phyloP scores from a whole-genome alignment of 2,888 invertebrate species.

The Abscondita cerata region DNA sequence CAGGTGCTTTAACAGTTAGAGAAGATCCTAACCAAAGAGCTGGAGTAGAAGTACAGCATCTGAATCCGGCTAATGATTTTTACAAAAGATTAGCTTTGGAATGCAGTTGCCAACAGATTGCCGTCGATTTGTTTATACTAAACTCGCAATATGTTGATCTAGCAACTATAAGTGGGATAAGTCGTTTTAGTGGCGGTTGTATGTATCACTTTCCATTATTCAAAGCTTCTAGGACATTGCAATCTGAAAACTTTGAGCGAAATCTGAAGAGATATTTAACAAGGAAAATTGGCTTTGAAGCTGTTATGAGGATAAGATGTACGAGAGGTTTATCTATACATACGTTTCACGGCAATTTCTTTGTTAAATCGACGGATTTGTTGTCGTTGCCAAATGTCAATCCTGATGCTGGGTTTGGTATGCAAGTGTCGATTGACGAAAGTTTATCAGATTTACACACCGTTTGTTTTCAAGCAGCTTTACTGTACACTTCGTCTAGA shows the following conservation, averaged over 20 bases:
- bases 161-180: conserved; percentile 91
- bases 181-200: conserved; percentile 94
- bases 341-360: conserved; percentile 99
- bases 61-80: conserved; percentile 97
- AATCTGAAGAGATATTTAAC: conserved; percentile 89
- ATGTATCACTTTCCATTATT: conserved; percentile 93
- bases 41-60: conserved; percentile 78
- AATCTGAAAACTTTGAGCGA: conserved; percentile 77
- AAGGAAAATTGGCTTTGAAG: conserved; percentile 97
- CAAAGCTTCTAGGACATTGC: conserved; percentile 71
- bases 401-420: conserved; percentile 97
- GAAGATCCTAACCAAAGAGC: conserved; percentile 89
- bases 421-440: conserved; percentile 97
- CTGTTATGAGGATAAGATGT: conserved; percentile 96
- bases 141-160: conserved; percentile 94
- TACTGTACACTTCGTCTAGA: conserved; percentile 95
- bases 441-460: conserved; percentile 83
- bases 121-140: conserved; percentile 93
- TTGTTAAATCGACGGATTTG: conserved; percentile 96
- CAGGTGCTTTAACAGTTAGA: conserved; percentile 83
- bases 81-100: conserved; percentile 95
- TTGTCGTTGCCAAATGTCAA: conserved; percentile 96
- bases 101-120: conserved; percentile 95
- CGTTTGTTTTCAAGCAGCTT: conserved; percentile 96
- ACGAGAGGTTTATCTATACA: conserved; percentile 93